Evolutionary conservation across 2,113 vertebrate species (phyloP).

Genomic region (Petrocephalus microphthalmus): DNA sequence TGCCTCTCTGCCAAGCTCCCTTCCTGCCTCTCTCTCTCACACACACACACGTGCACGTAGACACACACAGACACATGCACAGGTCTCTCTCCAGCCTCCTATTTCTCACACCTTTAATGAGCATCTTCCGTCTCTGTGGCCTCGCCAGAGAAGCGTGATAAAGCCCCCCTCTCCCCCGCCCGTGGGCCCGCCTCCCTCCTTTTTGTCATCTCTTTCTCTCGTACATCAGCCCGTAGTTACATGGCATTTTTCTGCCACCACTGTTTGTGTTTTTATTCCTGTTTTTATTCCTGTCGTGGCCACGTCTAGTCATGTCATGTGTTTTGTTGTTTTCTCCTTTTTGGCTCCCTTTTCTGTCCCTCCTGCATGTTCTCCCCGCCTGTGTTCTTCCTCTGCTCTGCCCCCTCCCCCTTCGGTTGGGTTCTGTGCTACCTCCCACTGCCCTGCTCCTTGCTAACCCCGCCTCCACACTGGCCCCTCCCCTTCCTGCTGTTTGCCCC

Average conservation of each 20-base stretch:
- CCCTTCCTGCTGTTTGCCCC: neutral
- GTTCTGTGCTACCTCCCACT: too few species aligned
- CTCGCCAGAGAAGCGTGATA: neutral
- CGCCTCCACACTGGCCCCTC: neutral
- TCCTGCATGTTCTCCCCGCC: conserved; percentile 34
- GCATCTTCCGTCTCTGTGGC: neutral
- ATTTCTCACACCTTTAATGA: neutral
- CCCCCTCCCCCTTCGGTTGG: neutral
- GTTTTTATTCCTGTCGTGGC: conserved; percentile 60
- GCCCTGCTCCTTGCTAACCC: too few species aligned
- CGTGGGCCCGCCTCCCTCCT: neutral
- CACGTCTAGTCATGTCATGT: conserved; percentile 48
- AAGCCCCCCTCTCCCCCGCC: neutral
- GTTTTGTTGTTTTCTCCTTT: conserved; percentile 72
- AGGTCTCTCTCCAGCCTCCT: neutral
- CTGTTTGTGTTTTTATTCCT: conserved; percentile 66
- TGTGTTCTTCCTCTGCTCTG: neutral
- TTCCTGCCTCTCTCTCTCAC: neutral
- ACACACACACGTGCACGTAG: neutral
- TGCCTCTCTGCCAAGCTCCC: neutral
- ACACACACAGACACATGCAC: neutral
- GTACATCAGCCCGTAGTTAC: neutral
- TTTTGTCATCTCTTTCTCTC: neutral
- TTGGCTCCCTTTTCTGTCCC: conserved; percentile 56
- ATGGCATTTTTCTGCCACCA: neutral